Conservation (phyloP, 2,113 vertebrate genomes). For the Neolamprologus kungweensis region DNA sequence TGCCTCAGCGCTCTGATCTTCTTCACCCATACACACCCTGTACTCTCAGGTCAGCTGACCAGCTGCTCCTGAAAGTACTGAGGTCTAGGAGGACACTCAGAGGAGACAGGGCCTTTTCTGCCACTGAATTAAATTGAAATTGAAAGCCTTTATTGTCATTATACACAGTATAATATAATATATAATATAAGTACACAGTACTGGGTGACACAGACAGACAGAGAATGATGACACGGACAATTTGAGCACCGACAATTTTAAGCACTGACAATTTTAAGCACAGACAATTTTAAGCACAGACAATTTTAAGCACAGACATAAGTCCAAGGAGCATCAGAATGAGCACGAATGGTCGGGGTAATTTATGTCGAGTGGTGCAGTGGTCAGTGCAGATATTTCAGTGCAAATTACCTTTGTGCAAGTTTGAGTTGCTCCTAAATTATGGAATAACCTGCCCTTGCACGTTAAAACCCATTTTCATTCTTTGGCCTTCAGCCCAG, state of each 20-base stretch:
- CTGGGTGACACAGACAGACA: background rate
- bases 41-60: background rate
- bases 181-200: fast-evolving
- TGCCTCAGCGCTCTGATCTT: background rate
- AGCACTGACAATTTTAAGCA: background rate
- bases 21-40: background rate
- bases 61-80: background rate
- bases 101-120: background rate
- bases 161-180: background rate
- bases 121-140: background rate
- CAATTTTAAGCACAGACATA: background rate
- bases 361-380: background rate
- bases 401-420: background rate
- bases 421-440: background rate
- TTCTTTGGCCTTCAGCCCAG: background rate
- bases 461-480: background rate
- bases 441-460: background rate
- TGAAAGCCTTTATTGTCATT: background rate
- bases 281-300: fast-evolving
- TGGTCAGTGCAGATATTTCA: background rate
- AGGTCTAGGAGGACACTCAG: background rate
- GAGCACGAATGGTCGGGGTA: background rate
- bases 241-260: background rate
- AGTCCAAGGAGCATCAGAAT: background rate
- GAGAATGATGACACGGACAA: background rate